Evolutionary conservation across 2,888 invertebrate species (phyloP).

Genomic region (Cephus sareptanus): DNA sequence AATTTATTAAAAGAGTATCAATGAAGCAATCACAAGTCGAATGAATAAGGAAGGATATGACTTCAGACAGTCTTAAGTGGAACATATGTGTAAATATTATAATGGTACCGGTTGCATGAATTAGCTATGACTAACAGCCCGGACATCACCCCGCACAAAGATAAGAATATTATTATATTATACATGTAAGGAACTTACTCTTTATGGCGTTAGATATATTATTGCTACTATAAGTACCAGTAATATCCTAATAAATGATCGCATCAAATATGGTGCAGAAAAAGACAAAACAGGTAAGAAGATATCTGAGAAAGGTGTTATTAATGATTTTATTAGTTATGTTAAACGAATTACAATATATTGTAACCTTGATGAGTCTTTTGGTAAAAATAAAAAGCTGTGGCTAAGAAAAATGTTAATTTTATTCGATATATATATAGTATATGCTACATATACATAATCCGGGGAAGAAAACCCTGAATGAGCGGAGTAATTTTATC

Average conservation of each 20-base stretch:
- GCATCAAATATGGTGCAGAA: not conserved
- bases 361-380: not conserved
- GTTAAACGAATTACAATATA: not conserved
- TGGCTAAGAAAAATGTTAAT: not conserved
- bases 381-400: not conserved
- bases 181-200: not conserved
- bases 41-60: not conserved
- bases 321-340: not conserved
- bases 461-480: not conserved
- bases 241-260: not conserved
- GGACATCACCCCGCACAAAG: not conserved
- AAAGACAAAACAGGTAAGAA: not conserved
- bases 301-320: not conserved
- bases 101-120: not conserved
- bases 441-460: not conserved
- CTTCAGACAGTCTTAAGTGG: not conserved
- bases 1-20: not conserved
- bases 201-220: not conserved
- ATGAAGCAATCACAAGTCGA: not conserved
- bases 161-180: not conserved
- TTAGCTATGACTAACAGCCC: not conserved
- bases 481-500: not conserved
- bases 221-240: not conserved
- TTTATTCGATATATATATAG: not conserved
- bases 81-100: not conserved